Conservation (phyloP, 1,140 invertebrate genomes). For the Aphaenogaster ashmeadi region DNA sequence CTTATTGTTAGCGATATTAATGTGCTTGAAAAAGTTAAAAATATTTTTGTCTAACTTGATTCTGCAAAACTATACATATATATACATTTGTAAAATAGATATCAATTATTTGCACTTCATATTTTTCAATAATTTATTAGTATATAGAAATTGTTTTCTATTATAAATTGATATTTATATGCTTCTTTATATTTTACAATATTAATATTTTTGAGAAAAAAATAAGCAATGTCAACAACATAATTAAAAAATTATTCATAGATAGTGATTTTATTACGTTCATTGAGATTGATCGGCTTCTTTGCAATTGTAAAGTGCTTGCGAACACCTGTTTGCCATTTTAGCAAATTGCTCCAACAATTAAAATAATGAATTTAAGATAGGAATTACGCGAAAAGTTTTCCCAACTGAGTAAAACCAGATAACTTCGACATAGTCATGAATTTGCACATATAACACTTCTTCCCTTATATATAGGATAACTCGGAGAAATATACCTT, state of each 20-base stretch:
- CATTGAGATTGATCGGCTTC: neutral
- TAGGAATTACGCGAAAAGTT: constrained; percentile 37
- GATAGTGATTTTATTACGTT: neutral
- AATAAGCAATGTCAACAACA: neutral
- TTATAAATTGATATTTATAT: constrained; percentile 3
- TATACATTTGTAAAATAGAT: neutral
- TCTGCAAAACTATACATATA: neutral
- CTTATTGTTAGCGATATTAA: neutral
- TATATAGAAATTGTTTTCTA: neutral
- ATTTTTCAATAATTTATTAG: neutral
- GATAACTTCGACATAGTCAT: constrained; percentile 21
- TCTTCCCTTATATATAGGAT: neutral
- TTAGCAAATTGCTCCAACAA: constrained; percentile 24
- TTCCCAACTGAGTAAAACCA: constrained; percentile 48
- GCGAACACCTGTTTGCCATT: constrained; percentile 25
- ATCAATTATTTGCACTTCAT: neutral
- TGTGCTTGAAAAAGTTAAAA: neutral
- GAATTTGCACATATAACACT: constrained; percentile 9
- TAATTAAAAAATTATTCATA: neutral
- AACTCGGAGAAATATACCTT: neutral
- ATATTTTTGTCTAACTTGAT: neutral
- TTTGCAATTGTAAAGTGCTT: constrained; percentile 19
- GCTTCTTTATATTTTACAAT: neutral
- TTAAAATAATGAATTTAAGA: constrained; percentile 61
- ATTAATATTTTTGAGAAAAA: neutral